Base-by-base conservation (phyloP, 2,797 vertebrate species). In the Cottoperca gobio region DNA sequence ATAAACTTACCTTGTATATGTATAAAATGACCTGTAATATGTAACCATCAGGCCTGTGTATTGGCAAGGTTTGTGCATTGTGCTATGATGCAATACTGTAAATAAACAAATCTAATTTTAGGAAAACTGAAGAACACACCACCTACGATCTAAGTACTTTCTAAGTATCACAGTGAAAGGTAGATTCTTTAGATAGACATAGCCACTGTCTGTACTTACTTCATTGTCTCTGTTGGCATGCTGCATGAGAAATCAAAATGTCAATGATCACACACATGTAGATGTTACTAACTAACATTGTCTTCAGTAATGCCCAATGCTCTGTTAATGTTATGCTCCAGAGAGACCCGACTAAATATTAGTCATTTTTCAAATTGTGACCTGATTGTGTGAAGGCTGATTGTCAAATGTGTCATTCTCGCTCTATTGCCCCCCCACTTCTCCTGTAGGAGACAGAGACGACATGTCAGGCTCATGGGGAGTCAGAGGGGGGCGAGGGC, bases 401-500 rank as follows among this genome's bases (percentile, higher is more conserved):
- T 73, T 59, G 17, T 66, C 50, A 66, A 37, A 4, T n/a, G 28
- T 3, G 10, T 10, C 17, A 5, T 55, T 48, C 42, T 71, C 1
- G 1, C 8, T 64, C 26, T 10, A 4, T 60, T 58, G 9, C 4
- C 11, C 9, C 4, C 35, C 23, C 26, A 49, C 28, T 65, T 14
- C 57, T 65, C 50, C 59, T 21, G 11, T 10, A 95, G 94, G 95
- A 95, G 57, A 83, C 85, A 1, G 92, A 88, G 53, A 73, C 79
- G 21, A 39, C 87, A 5, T 88, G 85, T 58, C 92, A 93, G 76
- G 73, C 73, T 2, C 76, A 66, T 1, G 86, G 78, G 6, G 92
- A 78, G 2, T 79, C 92, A 4, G 95, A 95, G 65, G 94, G 88
- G 2, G 76, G 92, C 0, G 94, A 94, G 79, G 96, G 95, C 16